Base-by-base conservation (phyloP, 2,113 vertebrate species). In the Herpailurus yagouaroundi region DNA sequence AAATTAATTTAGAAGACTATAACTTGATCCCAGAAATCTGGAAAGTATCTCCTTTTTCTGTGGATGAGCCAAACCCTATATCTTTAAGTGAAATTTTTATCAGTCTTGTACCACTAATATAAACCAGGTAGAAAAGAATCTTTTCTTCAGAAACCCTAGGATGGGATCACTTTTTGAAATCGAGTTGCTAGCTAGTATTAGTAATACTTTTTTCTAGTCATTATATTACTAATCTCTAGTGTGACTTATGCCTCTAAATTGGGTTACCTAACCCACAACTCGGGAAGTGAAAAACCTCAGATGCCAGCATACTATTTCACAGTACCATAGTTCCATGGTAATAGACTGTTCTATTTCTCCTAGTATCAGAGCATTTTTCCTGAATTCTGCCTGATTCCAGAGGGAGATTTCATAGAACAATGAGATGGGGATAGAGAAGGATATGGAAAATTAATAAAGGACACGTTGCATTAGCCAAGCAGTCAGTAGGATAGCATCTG, bases 1-100 rank as follows among this genome's bases (percentile, higher is more conserved):
- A 92, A 83, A 83, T 77, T 89, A 74, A 31, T 60, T 95, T 87
- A 92, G 38, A 71, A 92, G 31, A 64, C 25, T 55, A 45, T 66
- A 94, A 71, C 69, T 90, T 45, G 60, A 63, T 85, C 45, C 33
- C n/a, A 69, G 60, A 69, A 85, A 63, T 27, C 73, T 23, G 50
- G 19, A 80, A 36, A 41, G 5, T 33, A 45, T 95, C 27, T 89
- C 36, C 27, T 48, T 74, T 64, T 57, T 76, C 27, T 27, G 15
- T 83, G 33, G 6, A 52, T 71, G 23, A 71, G 38, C 7, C 38
- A 93, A 84, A 69, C n/a, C 29, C 41, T 90, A 14, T 50, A 63
- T 90, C 15, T 90, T 90, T 77, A 48, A 64, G 23, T 64, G 79
- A 93, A 60, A 60, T n/a, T 29, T 48, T 60, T 76, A 55, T 85